Base-by-base conservation (phyloP, 2,888 invertebrate species). In the Drosophila neotestacea region DNA sequence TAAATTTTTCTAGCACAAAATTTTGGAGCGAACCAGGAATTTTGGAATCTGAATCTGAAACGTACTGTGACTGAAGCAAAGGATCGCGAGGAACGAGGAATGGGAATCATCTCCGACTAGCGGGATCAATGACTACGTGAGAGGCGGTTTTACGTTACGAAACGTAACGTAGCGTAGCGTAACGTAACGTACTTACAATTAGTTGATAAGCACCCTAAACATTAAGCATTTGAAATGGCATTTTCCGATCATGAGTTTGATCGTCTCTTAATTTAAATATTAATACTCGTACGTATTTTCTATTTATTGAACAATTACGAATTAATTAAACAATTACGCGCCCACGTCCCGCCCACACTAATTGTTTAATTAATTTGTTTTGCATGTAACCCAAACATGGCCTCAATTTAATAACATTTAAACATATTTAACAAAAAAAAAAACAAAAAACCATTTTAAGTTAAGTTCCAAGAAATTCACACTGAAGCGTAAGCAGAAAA, bases 341-440 rank as follows among this genome's bases (percentile, higher is more conserved):
- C 65, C 58, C 73, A 70, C 64, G 71, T 70, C 64, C 68, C 70
- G 80, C 69, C 59, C 70, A 66, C 47, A 79, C 58, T 82, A 84
- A 88, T 90, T 91, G 84, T 90, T 91, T 89, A 88, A 91, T 90
- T 90, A 90, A 91, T 91, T 91, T 91, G 91, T 90, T 88, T 90
- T 88, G 88, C 85, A 89, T 82, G 75, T 81, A 62, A 72, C 73
- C 76, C 70, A 77, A 77, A 73, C 65, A 81, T 77, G 88, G 87
- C 83, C 81, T 81, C 78, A 81, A 78, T 72, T 81, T 73, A 66
- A 48, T 61, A 59, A 66, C 36, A 60, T 55, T 48, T 27, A 55
- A 55, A 48, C 38, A 59, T 27, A 36, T 46, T 32, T 27, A 58
- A 56, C 34, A 36, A 10, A 47, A 64, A 38, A 69, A 16, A 48